phyloP scores from a whole-genome alignment of 2,797 vertebrate species.

The Fringilla coelebs region DNA sequence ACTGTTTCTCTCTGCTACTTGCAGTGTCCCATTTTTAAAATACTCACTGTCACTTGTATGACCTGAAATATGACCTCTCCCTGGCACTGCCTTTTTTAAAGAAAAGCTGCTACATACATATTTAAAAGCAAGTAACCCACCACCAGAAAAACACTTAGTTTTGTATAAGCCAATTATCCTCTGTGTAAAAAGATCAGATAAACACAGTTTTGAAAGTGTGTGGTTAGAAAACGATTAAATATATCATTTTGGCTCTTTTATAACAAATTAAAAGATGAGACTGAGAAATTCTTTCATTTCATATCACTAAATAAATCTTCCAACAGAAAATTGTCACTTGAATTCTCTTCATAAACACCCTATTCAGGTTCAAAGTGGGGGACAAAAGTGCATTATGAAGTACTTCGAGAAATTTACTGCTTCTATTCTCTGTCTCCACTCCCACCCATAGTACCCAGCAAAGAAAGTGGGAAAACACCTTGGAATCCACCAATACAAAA shows the following conservation, averaged over 20 bases:
- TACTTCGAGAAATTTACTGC: not conserved
- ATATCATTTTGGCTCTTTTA: not conserved
- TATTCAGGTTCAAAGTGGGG: not conserved
- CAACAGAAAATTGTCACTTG: not conserved
- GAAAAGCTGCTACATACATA: not conserved
- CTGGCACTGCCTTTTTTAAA: slow-evolving; percentile 6
- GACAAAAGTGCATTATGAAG: not conserved
- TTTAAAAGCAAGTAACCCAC: not conserved
- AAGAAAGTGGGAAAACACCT: not conserved
- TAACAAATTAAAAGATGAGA: slow-evolving; percentile 25
- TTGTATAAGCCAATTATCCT: slow-evolving; percentile 6
- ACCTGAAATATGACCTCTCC: not conserved
- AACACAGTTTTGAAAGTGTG: not conserved
- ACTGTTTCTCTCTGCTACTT: not conserved
- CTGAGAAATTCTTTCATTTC: not conserved
- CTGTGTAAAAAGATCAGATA: slow-evolving; percentile 6
- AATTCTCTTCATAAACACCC: slow-evolving; percentile 12
- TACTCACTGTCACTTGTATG: not conserved
- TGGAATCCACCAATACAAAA: not conserved
- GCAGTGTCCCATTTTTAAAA: slow-evolving; percentile 1
- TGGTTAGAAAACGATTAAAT: slow-evolving; percentile 1
- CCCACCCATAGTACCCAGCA: not conserved
- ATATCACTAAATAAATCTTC: not conserved
- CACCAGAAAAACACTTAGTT: not conserved
- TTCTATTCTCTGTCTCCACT: not conserved